A percentile compares a stretch with the other conserved stretches of the same genome.
phyloP scores from a whole-genome alignment of 2,113 vertebrate genomes.

The Pteruthius melanotis region DNA sequence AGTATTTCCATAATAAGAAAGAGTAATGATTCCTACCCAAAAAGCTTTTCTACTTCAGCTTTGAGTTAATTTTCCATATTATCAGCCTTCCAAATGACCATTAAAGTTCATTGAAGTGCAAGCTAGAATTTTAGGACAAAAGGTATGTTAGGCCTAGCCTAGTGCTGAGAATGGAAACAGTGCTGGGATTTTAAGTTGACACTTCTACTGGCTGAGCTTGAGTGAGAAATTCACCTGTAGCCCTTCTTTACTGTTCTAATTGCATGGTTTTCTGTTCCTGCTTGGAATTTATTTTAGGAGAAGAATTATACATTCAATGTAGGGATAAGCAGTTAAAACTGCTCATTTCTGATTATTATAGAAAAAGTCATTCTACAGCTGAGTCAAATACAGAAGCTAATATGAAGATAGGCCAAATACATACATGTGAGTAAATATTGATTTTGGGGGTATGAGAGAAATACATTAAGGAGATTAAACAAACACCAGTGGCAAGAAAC shows the following conservation, averaged over 20 bases:
- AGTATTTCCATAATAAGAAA: background rate
- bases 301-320: background rate
- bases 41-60: background rate
- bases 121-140: background rate
- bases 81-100: background rate
- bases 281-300: background rate
- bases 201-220: background rate
- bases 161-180: background rate
- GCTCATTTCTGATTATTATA: background rate
- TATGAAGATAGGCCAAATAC: background rate
- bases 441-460: background rate
- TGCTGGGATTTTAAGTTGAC: background rate
- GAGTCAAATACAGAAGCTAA: background rate
- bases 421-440: background rate
- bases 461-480: background rate
- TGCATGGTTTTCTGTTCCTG: background rate
- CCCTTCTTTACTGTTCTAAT: background rate
- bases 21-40: background rate
- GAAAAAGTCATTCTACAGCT: background rate
- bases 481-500: background rate
- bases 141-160: background rate
- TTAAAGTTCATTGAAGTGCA: background rate
- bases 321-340: background rate
- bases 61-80: background rate
- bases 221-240: background rate